phyloP scores from a whole-genome alignment of 2,888 invertebrate genomes.

The Glyphotaelius pellucidus region DNA sequence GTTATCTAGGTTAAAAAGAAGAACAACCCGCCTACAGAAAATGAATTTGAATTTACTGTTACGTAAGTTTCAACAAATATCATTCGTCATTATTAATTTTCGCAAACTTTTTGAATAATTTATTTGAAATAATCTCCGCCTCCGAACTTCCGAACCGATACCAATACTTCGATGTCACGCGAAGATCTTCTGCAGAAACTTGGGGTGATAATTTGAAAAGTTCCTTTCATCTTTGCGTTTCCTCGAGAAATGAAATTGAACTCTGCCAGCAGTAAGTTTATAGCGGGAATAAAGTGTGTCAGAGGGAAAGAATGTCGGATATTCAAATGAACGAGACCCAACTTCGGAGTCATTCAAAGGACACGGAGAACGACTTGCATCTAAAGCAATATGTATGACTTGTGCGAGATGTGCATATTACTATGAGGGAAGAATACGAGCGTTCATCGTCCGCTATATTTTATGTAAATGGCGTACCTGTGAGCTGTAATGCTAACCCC shows the following conservation, averaged over 20 bases:
- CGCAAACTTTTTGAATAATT: neutral
- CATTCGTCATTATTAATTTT: neutral
- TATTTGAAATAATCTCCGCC: neutral
- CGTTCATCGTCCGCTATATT: neutral
- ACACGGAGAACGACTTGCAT: neutral
- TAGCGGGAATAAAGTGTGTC: neutral
- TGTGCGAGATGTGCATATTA: neutral
- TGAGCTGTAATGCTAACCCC: neutral
- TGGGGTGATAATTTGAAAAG: constrained; percentile 11
- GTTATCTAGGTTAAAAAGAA: no score
- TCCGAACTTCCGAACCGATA: neutral
- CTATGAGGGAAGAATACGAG: neutral
- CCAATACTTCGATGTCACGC: neutral
- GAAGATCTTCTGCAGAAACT: neutral
- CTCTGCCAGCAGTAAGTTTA: constrained; percentile 7
- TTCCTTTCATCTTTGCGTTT: neutral
- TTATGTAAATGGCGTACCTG: neutral
- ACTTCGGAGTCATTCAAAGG: constrained; percentile 21
- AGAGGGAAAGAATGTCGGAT: constrained; percentile 14
- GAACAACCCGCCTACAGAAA: neutral
- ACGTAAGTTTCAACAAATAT: neutral
- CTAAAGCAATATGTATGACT: neutral
- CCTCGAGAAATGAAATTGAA: neutral
- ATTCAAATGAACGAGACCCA: constrained; percentile 23
- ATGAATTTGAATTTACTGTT: neutral